Conservation (phyloP, 2,113 vertebrate species). For the Tragelaphus buxtoni region DNA sequence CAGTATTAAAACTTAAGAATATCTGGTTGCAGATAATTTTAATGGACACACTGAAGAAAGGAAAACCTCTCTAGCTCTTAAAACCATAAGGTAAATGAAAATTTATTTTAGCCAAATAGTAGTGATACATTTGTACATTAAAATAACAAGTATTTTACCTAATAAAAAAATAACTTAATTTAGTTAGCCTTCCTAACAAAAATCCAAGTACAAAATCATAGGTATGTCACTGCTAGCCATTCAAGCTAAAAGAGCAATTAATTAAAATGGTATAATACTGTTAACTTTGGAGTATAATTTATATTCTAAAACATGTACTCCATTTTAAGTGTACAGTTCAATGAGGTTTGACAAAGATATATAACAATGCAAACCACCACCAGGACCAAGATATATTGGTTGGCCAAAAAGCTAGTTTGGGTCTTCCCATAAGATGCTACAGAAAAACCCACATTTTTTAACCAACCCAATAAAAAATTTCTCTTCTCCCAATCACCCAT, state of each 20-base stretch:
- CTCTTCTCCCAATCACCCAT: neutral
- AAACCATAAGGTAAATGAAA: neutral
- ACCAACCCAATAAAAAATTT: neutral
- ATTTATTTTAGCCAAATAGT: conserved; percentile 23
- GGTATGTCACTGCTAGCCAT: neutral
- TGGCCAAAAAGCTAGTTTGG: neutral
- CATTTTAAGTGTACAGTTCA: neutral
- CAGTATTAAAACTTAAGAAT: neutral
- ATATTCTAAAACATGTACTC: neutral
- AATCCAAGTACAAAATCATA: neutral
- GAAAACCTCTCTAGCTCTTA: neutral
- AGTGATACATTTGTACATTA: neutral
- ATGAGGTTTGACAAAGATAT: neutral
- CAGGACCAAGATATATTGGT: neutral
- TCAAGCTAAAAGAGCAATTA: neutral
- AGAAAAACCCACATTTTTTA: neutral
- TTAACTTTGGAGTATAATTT: neutral
- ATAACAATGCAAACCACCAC: neutral
- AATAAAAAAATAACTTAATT: conserved; percentile 38
- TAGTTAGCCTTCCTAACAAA: conserved; percentile 33
- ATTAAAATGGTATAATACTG: neutral
- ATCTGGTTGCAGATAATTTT: neutral
- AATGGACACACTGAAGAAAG: neutral
- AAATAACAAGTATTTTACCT: conserved; percentile 9
- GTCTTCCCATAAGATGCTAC: neutral